These are phyloP conservation scores for Anolis carolinensis DNA, from an alignment of 2,113 vertebrate species.

Conservation along the genomic window DNA sequence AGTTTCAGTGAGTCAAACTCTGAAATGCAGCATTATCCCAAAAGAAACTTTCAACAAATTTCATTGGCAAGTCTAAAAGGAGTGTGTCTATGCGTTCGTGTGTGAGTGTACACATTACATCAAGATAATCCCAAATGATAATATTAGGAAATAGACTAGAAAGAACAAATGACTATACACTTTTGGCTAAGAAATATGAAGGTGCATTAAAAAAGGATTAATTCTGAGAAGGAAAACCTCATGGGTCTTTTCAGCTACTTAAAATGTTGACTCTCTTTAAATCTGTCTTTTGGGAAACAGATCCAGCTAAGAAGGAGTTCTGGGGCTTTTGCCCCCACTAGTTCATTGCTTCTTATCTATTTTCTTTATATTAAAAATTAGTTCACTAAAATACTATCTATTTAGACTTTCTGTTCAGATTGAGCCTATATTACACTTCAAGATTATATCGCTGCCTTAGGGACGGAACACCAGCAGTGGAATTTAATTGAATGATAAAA, in stretches of 20 bases:
- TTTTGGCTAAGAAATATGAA: background rate
- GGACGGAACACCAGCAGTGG: constrained; percentile 38
- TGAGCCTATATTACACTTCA: background rate
- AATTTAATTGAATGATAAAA: constrained; percentile 40
- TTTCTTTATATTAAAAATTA: background rate
- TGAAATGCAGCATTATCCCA: background rate
- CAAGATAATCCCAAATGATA: background rate
- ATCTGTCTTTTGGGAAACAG: constrained; percentile 19
- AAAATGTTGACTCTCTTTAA: constrained; percentile 38
- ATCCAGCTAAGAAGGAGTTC: background rate
- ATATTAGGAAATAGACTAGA: background rate
- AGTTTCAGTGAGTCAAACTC: background rate
- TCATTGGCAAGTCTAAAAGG: background rate
- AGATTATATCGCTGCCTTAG: constrained; percentile 35
- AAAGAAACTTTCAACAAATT: background rate
- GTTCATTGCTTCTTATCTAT: constrained; percentile 10
- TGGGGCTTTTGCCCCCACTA: constrained; percentile 25
- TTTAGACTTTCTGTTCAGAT: constrained; percentile 39
- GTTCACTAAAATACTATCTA: constrained; percentile 23
- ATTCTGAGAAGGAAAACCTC: background rate
- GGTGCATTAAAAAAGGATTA: background rate
- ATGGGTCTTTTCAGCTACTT: background rate
- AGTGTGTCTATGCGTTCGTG: background rate
- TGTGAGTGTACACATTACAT: background rate
- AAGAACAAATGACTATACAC: background rate